Percentiles rank a stretch among this genome's conserved stretches.
Conservation (phyloP, 2,113 vertebrate species). For the Gorsachius goisagi region DNA sequence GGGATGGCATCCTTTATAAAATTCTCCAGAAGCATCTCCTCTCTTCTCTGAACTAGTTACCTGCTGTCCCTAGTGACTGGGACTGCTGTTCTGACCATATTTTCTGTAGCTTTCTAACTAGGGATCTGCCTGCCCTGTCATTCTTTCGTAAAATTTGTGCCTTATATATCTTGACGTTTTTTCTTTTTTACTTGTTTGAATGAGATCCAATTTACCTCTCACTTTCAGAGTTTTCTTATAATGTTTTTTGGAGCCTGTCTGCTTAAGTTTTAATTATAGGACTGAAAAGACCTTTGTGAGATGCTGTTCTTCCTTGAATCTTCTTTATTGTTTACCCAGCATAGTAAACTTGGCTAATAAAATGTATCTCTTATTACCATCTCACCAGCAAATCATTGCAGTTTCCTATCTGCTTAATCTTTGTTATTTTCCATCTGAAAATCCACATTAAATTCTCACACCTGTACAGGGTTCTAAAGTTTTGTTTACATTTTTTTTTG, state of each 20-base stretch:
- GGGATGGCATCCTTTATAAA: not conserved
- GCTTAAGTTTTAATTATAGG: constrained; percentile 43
- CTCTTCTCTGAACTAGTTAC: not conserved
- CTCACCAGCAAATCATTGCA: not conserved
- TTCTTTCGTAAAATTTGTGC: not conserved
- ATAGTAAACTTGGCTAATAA: constrained; percentile 16
- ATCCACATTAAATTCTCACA: not conserved
- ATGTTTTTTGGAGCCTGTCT: constrained; percentile 23
- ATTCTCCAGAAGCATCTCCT: not conserved
- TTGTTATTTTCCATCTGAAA: not conserved
- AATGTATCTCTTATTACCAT: not conserved
- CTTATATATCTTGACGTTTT: not conserved
- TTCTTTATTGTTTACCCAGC: not conserved
- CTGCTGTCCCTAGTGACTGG: not conserved
- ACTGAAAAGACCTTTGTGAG: constrained; percentile 30
- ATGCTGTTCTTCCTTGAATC: not conserved
- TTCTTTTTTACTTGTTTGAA: constrained; percentile 27
- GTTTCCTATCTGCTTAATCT: not conserved
- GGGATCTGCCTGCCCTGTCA: constrained; percentile 15
- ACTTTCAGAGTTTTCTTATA: not conserved
- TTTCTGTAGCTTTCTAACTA: constrained; percentile 20
- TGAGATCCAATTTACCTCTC: constrained; percentile 23
- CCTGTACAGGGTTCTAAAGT: not conserved
- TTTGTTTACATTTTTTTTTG: not conserved
- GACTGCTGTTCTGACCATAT: not conserved